phyloP scores from a whole-genome alignment of 2,888 invertebrate species.

The Andrena bucephala region DNA sequence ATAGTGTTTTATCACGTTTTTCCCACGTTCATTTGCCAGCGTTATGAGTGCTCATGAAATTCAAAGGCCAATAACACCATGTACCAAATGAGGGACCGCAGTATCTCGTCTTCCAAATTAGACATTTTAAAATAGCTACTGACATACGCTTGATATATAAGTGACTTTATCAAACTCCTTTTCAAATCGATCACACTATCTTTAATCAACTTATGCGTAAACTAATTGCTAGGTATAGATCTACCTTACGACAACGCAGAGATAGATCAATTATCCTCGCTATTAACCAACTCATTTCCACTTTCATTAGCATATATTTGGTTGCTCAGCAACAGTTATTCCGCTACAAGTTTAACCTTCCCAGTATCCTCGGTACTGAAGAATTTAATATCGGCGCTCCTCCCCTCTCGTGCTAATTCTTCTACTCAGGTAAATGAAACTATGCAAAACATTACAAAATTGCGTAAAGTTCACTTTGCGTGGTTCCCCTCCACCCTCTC shows the following conservation, averaged over 20 bases:
- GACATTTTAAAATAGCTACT: neutral
- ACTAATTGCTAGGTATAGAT: neutral
- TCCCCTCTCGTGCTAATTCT: too few species aligned
- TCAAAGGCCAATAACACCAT: neutral
- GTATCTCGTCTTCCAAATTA: neutral
- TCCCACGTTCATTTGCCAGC: slow-evolving; percentile 30
- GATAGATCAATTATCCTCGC: too few species aligned
- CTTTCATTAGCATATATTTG: neutral
- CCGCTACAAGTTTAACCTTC: neutral
- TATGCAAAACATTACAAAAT: neutral
- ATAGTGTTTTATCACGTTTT: slow-evolving; percentile 25
- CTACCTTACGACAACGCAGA: too few species aligned
- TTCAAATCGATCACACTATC: neutral
- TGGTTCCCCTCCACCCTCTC: neutral
- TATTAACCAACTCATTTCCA: neutral
- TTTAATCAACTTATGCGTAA: neutral
- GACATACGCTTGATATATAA: neutral
- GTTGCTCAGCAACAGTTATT: too few species aligned
- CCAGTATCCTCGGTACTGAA: neutral
- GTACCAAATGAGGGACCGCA: neutral
- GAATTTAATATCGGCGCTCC: too few species aligned
- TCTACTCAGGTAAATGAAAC: too few species aligned
- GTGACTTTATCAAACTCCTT: neutral
- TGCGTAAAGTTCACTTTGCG: neutral
- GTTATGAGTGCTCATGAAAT: neutral